Evolutionary conservation across 2,797 vertebrate genomes (phyloP), one percentile per base, ranked within the genome.

Genomic region (Falco naumanni): DNA sequence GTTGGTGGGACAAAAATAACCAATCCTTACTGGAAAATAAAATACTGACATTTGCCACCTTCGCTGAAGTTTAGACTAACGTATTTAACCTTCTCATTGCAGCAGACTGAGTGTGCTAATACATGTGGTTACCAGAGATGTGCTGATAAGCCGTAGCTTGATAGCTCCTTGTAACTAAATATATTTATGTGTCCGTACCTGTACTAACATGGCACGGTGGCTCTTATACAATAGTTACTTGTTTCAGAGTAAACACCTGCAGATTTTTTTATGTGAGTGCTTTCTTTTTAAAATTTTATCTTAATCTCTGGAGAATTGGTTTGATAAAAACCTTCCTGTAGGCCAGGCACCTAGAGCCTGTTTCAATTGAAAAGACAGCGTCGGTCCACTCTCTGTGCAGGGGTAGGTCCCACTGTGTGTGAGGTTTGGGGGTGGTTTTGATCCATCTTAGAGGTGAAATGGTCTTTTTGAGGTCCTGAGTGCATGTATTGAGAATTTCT

Each of bases 251-350:
- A 92, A 97, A 96, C 89, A 91, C 16, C 4, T 70, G 72, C 64
- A 80, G 56, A 22, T 68, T 89, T 91, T 91, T 89, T 89, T 45
- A 64, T 43, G 45, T 15, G 84, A 83, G 87, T 77, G 66, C 64
- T 94, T 95, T 89, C 66, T 87, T 94, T 93, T 89, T 57, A 66
- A 87, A 89, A 37, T 79, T 87, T 92, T 95, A 94, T 96, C 90
- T 85, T 91, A 69, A 68, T 68, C 71, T 85, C 71, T 56, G 64
- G 21, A 74, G 81, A 80, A 89, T 50, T 75, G 70, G 75, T 57
- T 83, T 96, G 95, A 89, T 94, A 96, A 94, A 92, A 94, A 19
- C 68, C 66, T 90, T 33, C 59, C 68, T 91, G 60, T 87, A 93
- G 92, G 84, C 81, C 5, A 5, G 65, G 87, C 76, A 87, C n/a